Conservation (phyloP, 2,113 vertebrate genomes). For the Hippocampus mohnikei region DNA sequence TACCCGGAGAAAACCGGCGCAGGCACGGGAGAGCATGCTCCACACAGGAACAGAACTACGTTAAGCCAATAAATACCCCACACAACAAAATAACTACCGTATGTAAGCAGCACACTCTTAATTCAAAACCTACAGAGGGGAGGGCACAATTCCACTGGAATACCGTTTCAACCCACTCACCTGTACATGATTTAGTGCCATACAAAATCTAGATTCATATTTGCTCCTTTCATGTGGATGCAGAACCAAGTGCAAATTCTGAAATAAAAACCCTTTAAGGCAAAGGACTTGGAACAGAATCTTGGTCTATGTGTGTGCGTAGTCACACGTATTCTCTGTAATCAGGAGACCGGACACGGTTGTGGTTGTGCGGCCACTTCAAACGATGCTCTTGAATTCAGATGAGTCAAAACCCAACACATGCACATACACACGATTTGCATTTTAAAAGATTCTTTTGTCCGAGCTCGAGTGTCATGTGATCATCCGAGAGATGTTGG, state of each 20-base stretch:
- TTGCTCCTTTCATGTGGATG: not conserved
- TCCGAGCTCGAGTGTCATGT: slow-evolving; percentile 36
- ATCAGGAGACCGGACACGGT: slow-evolving; percentile 34
- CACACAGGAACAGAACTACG: no score
- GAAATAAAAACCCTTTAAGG: no score
- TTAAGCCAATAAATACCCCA: no score
- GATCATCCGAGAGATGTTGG: slow-evolving; percentile 41
- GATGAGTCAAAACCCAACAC: slow-evolving; percentile 56
- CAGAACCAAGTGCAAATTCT: no score
- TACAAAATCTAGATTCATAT: not conserved
- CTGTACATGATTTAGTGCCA: no score
- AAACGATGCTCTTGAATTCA: slow-evolving; percentile 65
- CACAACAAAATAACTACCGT: no score
- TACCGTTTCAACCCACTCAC: no score
- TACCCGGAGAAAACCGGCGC: no score
- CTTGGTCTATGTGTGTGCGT: not conserved
- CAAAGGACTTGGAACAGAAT: not conserved
- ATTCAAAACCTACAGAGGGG: no score
- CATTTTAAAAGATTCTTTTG: slow-evolving; percentile 50
- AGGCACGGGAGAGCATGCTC: no score
- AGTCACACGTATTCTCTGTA: not conserved
- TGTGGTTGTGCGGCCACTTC: slow-evolving; percentile 61
- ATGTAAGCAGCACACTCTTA: no score
- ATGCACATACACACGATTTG: slow-evolving; percentile 33
- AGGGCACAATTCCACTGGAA: no score